Conservation (phyloP, 2,888 invertebrate species). For the Lepidochitona cinerea region DNA sequence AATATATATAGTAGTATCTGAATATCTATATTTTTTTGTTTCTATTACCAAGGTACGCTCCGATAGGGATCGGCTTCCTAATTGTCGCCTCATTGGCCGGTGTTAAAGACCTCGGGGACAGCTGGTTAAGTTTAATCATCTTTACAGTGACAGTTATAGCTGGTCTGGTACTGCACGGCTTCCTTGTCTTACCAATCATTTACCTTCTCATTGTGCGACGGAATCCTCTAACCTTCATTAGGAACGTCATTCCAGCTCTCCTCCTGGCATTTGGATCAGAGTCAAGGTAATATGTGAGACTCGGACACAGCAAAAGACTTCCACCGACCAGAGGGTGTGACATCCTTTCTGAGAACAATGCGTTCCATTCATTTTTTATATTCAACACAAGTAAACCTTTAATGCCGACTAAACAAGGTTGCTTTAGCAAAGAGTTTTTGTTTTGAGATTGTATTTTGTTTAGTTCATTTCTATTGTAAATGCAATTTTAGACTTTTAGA, state of each 20-base stretch:
- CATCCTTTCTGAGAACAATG: too few relatives aligned
- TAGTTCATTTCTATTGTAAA: too few relatives aligned
- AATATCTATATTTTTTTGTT: neutral
- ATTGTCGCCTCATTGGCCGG: constrained; percentile 83
- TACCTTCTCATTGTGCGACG: constrained; percentile 84
- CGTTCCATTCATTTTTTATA: neutral
- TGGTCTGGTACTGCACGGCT: constrained; percentile 86
- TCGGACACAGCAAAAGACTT: too few relatives aligned
- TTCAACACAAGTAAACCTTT: too few relatives aligned
- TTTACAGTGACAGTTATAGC: constrained; percentile 83
- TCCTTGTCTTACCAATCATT: constrained; percentile 85
- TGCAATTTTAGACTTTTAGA: too few relatives aligned
- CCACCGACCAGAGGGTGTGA: too few relatives aligned
- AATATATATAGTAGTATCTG: too few relatives aligned
- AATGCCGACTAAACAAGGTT: too few relatives aligned
- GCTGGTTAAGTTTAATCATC: constrained; percentile 70
- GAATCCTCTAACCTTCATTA: constrained; percentile 78
- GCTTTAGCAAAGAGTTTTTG: too few relatives aligned
- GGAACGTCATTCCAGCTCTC: neutral
- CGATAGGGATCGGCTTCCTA: constrained; percentile 41
- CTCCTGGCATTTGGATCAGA: neutral
- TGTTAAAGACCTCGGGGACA: constrained; percentile 77
- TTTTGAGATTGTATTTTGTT: too few relatives aligned
- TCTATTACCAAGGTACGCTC: constrained; percentile 37
- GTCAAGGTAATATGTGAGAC: constrained; percentile 3